Percentiles rank a stretch among this genome's conserved stretches.
Evolutionary conservation across 2,888 invertebrate genomes (phyloP).

Genomic region (Epinotia nisella): DNA sequence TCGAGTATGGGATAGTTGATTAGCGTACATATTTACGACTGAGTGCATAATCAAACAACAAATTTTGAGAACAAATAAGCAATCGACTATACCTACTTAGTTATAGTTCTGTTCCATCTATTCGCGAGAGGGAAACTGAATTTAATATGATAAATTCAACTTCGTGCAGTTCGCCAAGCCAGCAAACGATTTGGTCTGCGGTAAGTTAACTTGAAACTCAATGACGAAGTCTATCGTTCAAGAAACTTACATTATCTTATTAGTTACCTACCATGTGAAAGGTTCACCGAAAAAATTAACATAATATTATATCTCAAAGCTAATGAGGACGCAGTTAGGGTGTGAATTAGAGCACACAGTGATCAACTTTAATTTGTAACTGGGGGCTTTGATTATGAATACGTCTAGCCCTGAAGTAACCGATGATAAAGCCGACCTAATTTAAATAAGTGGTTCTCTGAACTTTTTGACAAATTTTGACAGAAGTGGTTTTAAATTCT

Average conservation of each 20-base stretch:
- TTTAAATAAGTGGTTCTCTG: not conserved
- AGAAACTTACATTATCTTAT: not conserved
- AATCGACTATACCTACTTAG: not conserved
- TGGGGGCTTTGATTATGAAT: constrained; percentile 12
- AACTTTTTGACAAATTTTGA: too few species aligned
- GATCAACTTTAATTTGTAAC: constrained; percentile 24
- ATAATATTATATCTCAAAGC: constrained; percentile 37
- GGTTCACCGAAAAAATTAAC: not conserved
- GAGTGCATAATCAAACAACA: constrained; percentile 66
- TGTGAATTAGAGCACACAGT: not conserved
- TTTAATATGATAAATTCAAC: not conserved
- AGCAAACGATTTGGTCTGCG: not conserved
- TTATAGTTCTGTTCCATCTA: not conserved
- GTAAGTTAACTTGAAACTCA: not conserved
- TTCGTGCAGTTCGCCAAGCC: not conserved
- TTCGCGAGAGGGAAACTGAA: not conserved
- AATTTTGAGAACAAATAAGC: constrained; percentile 54
- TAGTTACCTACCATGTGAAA: not conserved
- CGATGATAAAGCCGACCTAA: not conserved
- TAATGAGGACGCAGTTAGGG: constrained; percentile 52
- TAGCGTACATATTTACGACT: constrained; percentile 60
- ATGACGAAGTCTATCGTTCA: not conserved
- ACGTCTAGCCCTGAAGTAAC: not conserved
- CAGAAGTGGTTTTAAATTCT: too few species aligned
- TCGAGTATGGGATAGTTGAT: constrained; percentile 72